Base-by-base conservation (phyloP, 2,888 invertebrate genomes). In the Aleiodes alternator region DNA sequence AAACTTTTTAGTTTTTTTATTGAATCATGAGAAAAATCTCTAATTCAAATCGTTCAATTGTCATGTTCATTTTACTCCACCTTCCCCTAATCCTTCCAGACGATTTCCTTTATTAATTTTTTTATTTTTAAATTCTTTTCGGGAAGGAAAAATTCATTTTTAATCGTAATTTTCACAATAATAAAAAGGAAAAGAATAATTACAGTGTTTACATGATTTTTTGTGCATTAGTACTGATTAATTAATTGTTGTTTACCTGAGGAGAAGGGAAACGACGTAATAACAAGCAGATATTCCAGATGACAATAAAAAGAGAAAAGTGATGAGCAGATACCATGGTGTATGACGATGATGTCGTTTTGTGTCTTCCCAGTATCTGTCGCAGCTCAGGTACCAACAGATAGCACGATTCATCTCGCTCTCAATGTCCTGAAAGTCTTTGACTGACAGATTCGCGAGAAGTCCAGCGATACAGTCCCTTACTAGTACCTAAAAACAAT, bases 331-430 rank as follows among this genome's bases (percentile, higher is more conserved):
- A 68, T 95, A 95, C 95, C 96, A 96, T 38, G 96, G 96, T 87
- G 96, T 96, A 80, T 93, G 94, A 82, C 95, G 92, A 69, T 94
- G 92, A 80, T 94, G 92, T 79, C 95, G 94, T 78, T 93, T 92
- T 3, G 92, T 92, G 89, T 96, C 96, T 90, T 97, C 96, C 96
- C 97, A 97, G 90, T 96, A 97, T 79, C 95, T 94, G 88, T 97
- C 96, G 87, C 97, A 97, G 80, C 96, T 96, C 85, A 97, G 91
- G 90, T 96, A 97, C 94, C 97, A 97, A 89, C 97, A 97, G 57
- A 97, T 94, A 3, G 95, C 95, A 85, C 95, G 93, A 89, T 96
- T 96, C 90, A 97, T 92, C 89, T 96, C 96, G 87, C 96, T 96
- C 93, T 96, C 96, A 85, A 96, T 93, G 90, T 96, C 96, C 85